Conservation (phyloP, 2,113 vertebrate genomes). For the Oenanthe oenanthe region DNA sequence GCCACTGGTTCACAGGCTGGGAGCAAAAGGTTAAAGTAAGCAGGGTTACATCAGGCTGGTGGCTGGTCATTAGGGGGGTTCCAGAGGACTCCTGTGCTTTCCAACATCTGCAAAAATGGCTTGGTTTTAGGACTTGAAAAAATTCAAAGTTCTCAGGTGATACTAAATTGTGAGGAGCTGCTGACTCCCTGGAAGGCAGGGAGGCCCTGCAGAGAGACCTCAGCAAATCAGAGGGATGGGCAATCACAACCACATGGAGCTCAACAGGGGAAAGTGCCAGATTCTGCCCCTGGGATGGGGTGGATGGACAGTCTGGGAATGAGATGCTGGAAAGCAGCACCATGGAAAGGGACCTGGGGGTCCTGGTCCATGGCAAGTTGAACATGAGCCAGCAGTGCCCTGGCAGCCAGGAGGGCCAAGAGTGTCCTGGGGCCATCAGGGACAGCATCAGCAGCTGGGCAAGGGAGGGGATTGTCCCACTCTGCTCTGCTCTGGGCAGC, state of each 20-base stretch:
- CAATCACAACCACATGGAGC: not conserved
- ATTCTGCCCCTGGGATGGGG: too few species aligned
- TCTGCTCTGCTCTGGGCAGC: too few species aligned
- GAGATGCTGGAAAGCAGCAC: not conserved
- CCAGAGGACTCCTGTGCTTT: not conserved
- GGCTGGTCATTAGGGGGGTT: not conserved
- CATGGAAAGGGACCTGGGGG: too few species aligned
- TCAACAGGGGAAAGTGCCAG: too few species aligned
- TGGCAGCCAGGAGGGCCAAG: not conserved
- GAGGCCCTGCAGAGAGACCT: not conserved
- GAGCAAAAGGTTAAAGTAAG: not conserved
- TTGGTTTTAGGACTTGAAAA: too few species aligned
- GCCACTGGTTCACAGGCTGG: not conserved
- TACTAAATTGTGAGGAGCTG: not conserved
- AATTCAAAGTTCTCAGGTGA: not conserved
- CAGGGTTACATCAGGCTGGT: not conserved
- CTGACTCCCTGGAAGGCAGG: rapidly evolving
- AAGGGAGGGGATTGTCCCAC: too few species aligned
- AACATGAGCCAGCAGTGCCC: not conserved
- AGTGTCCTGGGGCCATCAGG: rapidly evolving
- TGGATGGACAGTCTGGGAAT: not conserved
- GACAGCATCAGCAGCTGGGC: rapidly evolving
- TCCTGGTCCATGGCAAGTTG: not conserved
- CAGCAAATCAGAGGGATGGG: rapidly evolving
- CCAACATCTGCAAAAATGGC: not conserved